Conservation (phyloP, 2,797 vertebrate species). For the Acomys russatus region DNA sequence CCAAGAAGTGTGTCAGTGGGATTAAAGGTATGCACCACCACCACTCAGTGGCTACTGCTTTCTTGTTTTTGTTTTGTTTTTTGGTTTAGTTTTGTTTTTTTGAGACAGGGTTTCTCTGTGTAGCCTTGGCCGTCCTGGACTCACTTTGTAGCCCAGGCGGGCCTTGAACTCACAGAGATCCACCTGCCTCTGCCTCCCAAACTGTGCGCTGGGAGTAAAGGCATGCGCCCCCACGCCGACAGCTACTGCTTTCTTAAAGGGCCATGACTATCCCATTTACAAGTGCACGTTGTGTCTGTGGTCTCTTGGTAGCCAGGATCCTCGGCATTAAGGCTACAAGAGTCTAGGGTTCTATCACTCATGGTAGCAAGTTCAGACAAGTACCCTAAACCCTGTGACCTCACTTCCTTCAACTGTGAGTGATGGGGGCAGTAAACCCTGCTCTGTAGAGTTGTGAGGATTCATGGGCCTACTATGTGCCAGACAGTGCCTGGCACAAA, state of each 20-base stretch:
- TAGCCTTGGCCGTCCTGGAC: not conserved
- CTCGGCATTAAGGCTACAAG: not conserved
- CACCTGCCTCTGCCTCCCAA: not conserved
- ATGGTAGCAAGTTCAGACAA: not conserved
- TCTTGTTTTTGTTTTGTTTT: too few species aligned
- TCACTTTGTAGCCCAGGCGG: not conserved
- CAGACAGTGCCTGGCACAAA: not conserved
- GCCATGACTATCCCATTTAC: rapidly evolving
- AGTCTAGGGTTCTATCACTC: not conserved
- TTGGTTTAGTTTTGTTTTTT: too few species aligned
- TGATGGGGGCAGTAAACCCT: not conserved
- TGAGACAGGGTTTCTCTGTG: not conserved
- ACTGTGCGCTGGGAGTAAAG: not conserved
- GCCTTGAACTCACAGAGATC: not conserved
- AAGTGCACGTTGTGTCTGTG: not conserved
- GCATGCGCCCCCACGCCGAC: not conserved
- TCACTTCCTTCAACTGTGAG: not conserved
- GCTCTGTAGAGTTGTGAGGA: not conserved
- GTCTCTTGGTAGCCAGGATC: not conserved
- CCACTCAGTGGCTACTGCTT: too few species aligned
- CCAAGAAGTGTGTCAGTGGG: too few species aligned
- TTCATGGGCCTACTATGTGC: not conserved
- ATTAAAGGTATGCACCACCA: too few species aligned
- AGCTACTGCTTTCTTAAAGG: not conserved
- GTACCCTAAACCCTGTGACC: not conserved